A percentile compares a stretch with the other conserved stretches of the same genome.
phyloP scores from a whole-genome alignment of 2,797 vertebrate genomes.

The Cyprinodon diabolis region DNA sequence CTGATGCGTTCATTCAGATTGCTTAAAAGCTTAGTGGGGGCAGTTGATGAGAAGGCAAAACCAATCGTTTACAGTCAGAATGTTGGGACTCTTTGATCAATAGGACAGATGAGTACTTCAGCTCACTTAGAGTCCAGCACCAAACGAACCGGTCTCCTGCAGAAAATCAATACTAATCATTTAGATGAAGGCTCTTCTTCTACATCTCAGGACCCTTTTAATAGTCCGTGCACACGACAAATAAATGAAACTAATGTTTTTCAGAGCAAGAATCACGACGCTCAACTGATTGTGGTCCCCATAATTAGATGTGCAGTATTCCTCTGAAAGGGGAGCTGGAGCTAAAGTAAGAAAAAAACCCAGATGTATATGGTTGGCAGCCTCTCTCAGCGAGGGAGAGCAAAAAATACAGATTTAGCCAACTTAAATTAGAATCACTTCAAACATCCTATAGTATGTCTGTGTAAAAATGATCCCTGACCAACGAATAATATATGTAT shows the following conservation, averaged over 20 bases:
- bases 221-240: background rate
- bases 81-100: conserved; percentile 9
- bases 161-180: conserved; percentile 30
- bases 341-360: background rate
- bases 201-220: background rate
- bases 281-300: background rate
- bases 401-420: background rate
- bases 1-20: background rate
- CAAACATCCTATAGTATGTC: background rate
- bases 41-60: conserved; percentile 3
- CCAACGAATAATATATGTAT: too few relatives aligned
- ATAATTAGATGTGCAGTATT: conserved; percentile 6
- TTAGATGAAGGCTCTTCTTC: background rate
- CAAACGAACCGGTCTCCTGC: conserved; percentile 2
- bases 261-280: background rate
- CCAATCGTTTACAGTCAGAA: background rate
- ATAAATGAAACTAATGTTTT: conserved; percentile 1
- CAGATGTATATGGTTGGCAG: background rate
- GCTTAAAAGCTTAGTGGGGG: background rate
- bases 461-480: background rate
- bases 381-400: background rate
- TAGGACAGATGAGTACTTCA: background rate
- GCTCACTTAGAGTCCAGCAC: background rate
- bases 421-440: background rate
- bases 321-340: background rate